Base-by-base conservation (phyloP, 2,113 vertebrate species). In the Gasterosteus nipponicus region DNA sequence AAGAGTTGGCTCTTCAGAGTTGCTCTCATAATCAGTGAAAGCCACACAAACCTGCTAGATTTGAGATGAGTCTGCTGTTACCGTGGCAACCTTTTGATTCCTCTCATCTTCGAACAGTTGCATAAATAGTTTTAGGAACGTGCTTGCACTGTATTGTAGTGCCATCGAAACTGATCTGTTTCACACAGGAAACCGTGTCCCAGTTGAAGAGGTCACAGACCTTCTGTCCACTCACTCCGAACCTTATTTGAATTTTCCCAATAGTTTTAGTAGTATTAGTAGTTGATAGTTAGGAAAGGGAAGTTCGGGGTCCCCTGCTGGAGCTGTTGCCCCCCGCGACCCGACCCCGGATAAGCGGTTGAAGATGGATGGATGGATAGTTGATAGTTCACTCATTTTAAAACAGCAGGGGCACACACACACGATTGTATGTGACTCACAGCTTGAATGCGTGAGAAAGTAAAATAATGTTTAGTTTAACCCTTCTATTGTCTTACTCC, bases 391-490 rank as follows among this genome's bases (percentile, higher is more conserved):
- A 72, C 66, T 0, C 59, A 0, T 74, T 80, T 86, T 62, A 65
- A 79, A 57, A 58, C 69, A 65, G 19, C 22, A 16, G 7, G 16
- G 61, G 12, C 59, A 58, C 29, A 53, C 58, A 49, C 57, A 67
- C 41, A 60, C 58, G 71, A 29, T 56, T 61, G 58, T 69, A 22
- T 11, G 16, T 89, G 83, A 85, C 63, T 88, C 83, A 85, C 39
- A 78, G 41, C 81, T 70, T 7, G 4, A 67, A 74, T 62, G 69
- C 77, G 59, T 73, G 70, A 83, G 69, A 82, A 86, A 77, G 49
- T 73, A 69, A 73, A 80, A 86, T 76, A 26, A 88, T 86, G 83
- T 86, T 58, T 26, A 78, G 62, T 65, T 82, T 78, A 84, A 51
- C 74, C 66, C 15, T 59, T 73, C 82, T 70, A 68, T 84, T 86